Evolutionary conservation across 2,888 invertebrate species (phyloP).

Genomic region (Drosophila atripex): DNA sequence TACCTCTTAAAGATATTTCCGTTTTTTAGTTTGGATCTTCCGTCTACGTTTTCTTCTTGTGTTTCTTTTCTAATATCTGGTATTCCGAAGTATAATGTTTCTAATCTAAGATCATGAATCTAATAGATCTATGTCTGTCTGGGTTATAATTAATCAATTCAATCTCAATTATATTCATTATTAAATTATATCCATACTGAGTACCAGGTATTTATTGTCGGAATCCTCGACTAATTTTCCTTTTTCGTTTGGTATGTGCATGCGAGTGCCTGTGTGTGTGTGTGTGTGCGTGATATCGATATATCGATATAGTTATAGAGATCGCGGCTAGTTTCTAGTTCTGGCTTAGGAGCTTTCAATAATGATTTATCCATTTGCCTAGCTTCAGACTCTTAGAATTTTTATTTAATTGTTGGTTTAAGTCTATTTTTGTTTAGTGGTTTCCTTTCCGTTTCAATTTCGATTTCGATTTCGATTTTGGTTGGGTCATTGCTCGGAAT

Average conservation of each 20-base stretch:
- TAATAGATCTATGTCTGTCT: neutral
- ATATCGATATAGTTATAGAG: constrained; percentile 10
- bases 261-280: constrained; percentile 40
- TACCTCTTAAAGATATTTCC: constrained; percentile 5
- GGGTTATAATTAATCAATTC: neutral
- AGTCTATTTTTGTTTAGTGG: constrained; percentile 17
- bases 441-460: constrained; percentile 32
- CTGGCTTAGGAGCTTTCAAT: constrained; percentile 34
- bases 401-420: constrained; percentile 24
- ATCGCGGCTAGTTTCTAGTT: constrained; percentile 19
- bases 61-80: neutral
- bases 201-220: constrained; percentile 2
- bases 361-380: constrained; percentile 23
- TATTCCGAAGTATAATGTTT: neutral
- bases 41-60: neutral
- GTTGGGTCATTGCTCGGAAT: constrained; percentile 78
- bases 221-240: neutral
- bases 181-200: neutral
- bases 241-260: constrained; percentile 50
- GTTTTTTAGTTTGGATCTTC: constrained; percentile 1
- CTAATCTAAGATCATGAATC: no score
- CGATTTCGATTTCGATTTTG: constrained; percentile 37
- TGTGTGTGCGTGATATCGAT: constrained; percentile 10
- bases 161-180: no score
- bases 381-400: constrained; percentile 12